Conservation (phyloP, 1,140 invertebrate genomes). For the Penaeus chinensis region DNA sequence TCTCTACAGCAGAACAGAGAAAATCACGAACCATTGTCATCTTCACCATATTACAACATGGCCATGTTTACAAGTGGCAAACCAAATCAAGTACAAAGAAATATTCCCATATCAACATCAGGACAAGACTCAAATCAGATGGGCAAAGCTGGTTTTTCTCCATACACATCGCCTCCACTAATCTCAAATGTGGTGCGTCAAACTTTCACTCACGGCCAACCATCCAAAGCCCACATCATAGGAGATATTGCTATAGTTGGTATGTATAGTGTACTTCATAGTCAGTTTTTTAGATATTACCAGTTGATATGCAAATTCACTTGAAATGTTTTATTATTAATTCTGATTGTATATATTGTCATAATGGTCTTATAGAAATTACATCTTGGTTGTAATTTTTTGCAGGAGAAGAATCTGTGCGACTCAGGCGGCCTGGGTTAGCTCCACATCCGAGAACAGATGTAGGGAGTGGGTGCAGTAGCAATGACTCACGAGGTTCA, state of each 20-base stretch:
- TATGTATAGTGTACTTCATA: conserved; percentile 55
- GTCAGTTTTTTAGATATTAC: not conserved
- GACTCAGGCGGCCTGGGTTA: conserved; percentile 28
- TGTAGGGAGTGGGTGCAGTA: conserved; percentile 27
- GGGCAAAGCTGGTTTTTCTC: not conserved
- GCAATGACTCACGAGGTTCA: conserved; percentile 63
- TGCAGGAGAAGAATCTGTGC: conserved; percentile 43
- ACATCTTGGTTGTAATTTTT: not conserved
- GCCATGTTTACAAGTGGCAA: conserved; percentile 39
- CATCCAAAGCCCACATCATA: conserved; percentile 29
- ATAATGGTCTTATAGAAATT: not conserved
- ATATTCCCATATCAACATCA: not conserved
- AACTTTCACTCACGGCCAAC: not conserved
- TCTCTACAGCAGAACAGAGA: conserved; percentile 29
- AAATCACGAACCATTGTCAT: conserved; percentile 18
- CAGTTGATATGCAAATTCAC: too few species aligned
- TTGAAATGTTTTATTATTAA: too few species aligned
- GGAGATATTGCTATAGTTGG: conserved; percentile 52
- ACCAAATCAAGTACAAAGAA: conserved; percentile 22
- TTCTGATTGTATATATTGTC: too few species aligned
- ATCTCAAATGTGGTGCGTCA: conserved; percentile 24
- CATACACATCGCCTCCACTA: conserved; percentile 26
- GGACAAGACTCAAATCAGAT: conserved; percentile 18
- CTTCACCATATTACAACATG: conserved; percentile 50
- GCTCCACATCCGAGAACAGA: conserved; percentile 6